These are phyloP conservation scores for Acrossocheilus wenchowensis DNA, from an alignment of 2,797 vertebrate genomes.

Conservation along the genomic window DNA sequence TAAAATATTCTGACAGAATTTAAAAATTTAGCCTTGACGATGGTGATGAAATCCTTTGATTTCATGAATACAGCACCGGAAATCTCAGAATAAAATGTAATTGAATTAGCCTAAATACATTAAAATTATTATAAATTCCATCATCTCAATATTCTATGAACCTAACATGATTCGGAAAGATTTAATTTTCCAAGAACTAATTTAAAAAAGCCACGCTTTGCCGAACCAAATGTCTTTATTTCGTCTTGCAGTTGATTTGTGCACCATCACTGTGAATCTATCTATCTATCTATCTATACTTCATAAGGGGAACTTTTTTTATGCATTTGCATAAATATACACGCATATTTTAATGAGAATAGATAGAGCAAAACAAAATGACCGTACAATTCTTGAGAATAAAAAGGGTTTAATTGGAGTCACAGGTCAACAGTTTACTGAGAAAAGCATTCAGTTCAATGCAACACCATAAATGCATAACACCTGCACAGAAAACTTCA, in stretches of 20 bases:
- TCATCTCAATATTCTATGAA: not conserved
- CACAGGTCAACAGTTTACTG: constrained; percentile 12
- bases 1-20: not conserved
- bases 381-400: not conserved
- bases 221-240: not conserved
- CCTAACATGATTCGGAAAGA: not conserved
- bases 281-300: too few species aligned
- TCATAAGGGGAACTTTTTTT: not conserved
- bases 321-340: not conserved
- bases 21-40: not conserved
- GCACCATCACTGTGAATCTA: not conserved
- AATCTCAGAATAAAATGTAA: not conserved
- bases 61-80: not conserved
- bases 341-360: not conserved
- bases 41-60: not conserved
- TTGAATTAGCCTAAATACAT: not conserved
- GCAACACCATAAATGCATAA: not conserved
- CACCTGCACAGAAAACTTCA: constrained; percentile 2
- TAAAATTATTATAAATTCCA: not conserved
- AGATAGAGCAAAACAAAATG: not conserved
- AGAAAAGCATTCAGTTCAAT: not conserved
- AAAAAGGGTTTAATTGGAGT: constrained; percentile 21
- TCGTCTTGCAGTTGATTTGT: too few species aligned
- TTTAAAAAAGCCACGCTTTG: not conserved
- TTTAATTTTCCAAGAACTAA: not conserved